phyloP scores from a whole-genome alignment of 2,113 vertebrate genomes.

The Clinocottus analis region DNA sequence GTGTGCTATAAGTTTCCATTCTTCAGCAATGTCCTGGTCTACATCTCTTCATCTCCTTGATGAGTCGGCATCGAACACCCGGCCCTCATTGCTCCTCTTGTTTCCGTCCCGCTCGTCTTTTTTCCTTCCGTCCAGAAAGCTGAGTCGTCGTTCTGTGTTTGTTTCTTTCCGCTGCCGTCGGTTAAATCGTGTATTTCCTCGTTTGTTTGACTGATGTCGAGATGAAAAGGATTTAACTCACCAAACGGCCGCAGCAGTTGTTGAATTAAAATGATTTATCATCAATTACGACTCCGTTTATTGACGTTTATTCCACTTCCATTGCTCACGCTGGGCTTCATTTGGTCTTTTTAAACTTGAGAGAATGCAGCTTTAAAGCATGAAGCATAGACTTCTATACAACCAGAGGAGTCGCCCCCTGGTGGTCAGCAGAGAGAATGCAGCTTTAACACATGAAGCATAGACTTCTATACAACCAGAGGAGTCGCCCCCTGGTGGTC shows the following conservation, averaged over 20 bases:
- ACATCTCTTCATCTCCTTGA: conserved; percentile 26
- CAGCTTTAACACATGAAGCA: too few relatives aligned
- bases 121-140: neutral
- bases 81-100: conserved; percentile 2
- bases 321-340: neutral
- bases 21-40: neutral
- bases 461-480: too few relatives aligned
- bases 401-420: too few relatives aligned
- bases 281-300: neutral
- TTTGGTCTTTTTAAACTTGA: too few relatives aligned
- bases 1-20: neutral
- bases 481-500: too few relatives aligned
- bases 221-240: neutral
- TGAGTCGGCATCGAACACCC: conserved; percentile 51
- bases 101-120: neutral
- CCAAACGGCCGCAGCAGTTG: too few relatives aligned
- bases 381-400: too few relatives aligned
- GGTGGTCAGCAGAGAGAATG: too few relatives aligned
- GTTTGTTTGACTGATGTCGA: neutral
- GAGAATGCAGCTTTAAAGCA: too few relatives aligned
- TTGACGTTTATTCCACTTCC: neutral
- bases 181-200: too few relatives aligned
- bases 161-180: neutral
- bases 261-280: neutral
- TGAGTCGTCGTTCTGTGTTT: conserved; percentile 17